phyloP scores from a whole-genome alignment of 1,140 invertebrate species.

The Aphidius ervi region DNA sequence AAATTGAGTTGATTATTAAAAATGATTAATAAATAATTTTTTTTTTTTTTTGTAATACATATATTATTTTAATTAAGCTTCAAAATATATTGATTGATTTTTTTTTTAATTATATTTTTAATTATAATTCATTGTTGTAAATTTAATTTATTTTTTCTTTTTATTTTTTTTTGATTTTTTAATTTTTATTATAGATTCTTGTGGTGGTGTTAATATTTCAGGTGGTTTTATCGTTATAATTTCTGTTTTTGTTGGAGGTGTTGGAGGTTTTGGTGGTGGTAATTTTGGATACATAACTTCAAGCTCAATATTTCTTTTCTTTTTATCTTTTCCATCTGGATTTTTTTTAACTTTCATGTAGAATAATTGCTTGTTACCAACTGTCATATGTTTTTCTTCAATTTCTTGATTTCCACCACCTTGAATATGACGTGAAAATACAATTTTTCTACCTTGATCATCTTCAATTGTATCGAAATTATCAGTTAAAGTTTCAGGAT shows the following conservation, averaged over 20 bases:
- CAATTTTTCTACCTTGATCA: conserved; percentile 36
- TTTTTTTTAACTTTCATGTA: conserved; percentile 43
- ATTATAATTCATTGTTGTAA: too few relatives aligned
- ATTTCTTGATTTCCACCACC: conserved; percentile 34
- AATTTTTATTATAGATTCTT: conserved; percentile 11
- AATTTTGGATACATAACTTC: conserved; percentile 43
- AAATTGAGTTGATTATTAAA: too few relatives aligned
- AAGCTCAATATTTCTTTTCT: conserved; percentile 40
- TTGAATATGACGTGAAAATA: conserved; percentile 35
- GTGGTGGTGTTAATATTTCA: conserved; percentile 12
- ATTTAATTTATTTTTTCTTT: neutral
- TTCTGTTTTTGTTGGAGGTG: neutral
- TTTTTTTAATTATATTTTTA: too few relatives aligned
- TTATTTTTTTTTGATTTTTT: conserved; percentile 3
- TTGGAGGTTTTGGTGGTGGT: conserved; percentile 33
- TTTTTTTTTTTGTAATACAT: too few relatives aligned
- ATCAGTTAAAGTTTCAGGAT: conserved; percentile 26
- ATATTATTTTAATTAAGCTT: too few relatives aligned
- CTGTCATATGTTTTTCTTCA: conserved; percentile 37
- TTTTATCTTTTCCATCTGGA: conserved; percentile 21
- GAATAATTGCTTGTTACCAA: conserved; percentile 39
- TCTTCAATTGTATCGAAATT: conserved; percentile 22
- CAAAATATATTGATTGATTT: too few relatives aligned
- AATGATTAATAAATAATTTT: too few relatives aligned
- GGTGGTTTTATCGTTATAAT: neutral